A percentile compares a stretch with the other conserved stretches of the same genome.
Conservation (phyloP, 2,797 vertebrate species). For the Labroides dimidiatus region DNA sequence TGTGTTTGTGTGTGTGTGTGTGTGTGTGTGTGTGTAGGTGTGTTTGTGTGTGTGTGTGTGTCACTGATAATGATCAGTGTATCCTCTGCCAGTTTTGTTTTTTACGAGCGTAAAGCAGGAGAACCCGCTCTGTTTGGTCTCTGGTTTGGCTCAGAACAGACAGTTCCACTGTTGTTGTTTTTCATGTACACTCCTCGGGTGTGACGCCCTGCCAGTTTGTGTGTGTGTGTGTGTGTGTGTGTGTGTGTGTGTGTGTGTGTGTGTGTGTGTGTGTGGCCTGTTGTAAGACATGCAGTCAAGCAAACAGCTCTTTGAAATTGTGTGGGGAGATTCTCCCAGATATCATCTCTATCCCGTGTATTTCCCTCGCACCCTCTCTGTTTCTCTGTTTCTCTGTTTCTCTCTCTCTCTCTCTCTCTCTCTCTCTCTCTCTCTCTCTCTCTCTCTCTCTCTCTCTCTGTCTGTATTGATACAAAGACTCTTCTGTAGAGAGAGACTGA, state of each 20-base stretch:
- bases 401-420: constrained; percentile 4
- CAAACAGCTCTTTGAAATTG: constrained; percentile 5
- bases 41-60: constrained; percentile 5
- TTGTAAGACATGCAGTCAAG: background rate
- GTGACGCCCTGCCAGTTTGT: background rate
- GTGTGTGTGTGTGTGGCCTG: constrained; percentile 2
- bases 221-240: constrained; percentile 4
- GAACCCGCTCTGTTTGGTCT: constrained; percentile 6
- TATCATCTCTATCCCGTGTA: constrained; percentile 1
- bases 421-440: constrained; percentile 4
- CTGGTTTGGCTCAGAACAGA: constrained; percentile 7
- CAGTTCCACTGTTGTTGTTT: constrained; percentile 1
- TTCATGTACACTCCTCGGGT: constrained; percentile 4
- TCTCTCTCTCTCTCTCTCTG: constrained; percentile 7
- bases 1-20: constrained; percentile 4
- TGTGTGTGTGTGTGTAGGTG: background rate
- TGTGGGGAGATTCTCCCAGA: constrained; percentile 19
- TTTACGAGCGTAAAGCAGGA: constrained; percentile 11
- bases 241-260: constrained; percentile 12
- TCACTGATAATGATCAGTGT: constrained; percentile 28
- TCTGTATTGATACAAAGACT: constrained; percentile 33
- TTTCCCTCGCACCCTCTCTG: background rate
- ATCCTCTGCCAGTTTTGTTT: constrained; percentile 30
- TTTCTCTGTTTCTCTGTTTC: too few species aligned
- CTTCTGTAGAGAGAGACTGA: constrained; percentile 6